These are phyloP conservation scores for Caenorhabditis macrosperma DNA, from an alignment of 2,888 invertebrate genomes.

Conservation along the genomic window DNA sequence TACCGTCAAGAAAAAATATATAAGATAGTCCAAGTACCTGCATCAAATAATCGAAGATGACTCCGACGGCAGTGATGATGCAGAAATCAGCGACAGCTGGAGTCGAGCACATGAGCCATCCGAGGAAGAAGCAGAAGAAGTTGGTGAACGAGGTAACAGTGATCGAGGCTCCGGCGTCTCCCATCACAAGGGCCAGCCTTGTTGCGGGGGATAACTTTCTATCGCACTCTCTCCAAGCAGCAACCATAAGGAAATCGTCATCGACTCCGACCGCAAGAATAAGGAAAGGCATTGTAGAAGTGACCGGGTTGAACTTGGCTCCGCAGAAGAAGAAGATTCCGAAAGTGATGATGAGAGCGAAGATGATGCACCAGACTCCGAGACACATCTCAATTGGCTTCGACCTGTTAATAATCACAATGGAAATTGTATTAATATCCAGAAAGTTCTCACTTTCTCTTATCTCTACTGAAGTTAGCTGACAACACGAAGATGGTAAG, in stretches of 20 bases:
- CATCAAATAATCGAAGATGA: constrained; percentile 78
- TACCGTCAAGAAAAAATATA: background rate
- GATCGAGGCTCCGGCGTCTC: constrained; percentile 79
- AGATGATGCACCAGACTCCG: constrained; percentile 77
- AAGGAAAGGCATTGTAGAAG: constrained; percentile 79
- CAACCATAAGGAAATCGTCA: constrained; percentile 79
- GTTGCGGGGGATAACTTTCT: constrained; percentile 59
- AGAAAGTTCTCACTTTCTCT: constrained; percentile 36
- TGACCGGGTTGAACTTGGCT: constrained; percentile 78
- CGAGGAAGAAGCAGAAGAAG: constrained; percentile 80
- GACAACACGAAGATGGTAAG: constrained; percentile 78
- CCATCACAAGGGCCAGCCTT: constrained; percentile 76
- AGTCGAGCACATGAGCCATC: constrained; percentile 79
- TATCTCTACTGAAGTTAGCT: constrained; percentile 73
- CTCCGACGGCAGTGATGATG: constrained; percentile 77
- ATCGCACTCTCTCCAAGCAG: constrained; percentile 79
- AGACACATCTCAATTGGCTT: constrained; percentile 79
- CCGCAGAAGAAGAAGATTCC: constrained; percentile 78
- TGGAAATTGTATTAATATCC: too few relatives aligned
- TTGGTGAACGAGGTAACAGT: constrained; percentile 80
- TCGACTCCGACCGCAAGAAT: constrained; percentile 78
- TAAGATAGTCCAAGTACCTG: constrained; percentile 55
- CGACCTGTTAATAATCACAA: constrained; percentile 68
- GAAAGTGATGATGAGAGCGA: constrained; percentile 77
- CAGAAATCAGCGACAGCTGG: constrained; percentile 80